Conservation (phyloP, 2,888 invertebrate genomes). For the Alentia gelatinosa region DNA sequence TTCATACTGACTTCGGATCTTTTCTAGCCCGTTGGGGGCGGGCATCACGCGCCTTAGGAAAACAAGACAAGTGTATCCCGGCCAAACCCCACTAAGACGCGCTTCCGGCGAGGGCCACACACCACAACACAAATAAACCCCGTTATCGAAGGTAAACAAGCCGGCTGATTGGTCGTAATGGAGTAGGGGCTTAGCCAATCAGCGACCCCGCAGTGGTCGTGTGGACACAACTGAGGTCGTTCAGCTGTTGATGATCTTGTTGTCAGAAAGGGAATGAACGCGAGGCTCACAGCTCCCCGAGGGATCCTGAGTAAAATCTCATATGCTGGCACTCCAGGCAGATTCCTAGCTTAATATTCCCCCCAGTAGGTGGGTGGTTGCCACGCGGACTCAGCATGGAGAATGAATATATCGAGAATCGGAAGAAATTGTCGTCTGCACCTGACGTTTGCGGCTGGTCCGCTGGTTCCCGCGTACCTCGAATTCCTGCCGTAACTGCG, state of each 20-base stretch:
- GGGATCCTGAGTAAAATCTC: neutral
- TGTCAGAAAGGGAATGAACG: neutral
- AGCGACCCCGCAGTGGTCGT: constrained; percentile 29
- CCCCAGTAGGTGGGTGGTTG: neutral
- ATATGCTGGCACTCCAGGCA: neutral
- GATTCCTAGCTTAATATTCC: neutral
- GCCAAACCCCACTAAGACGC: neutral
- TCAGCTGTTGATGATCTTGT: constrained; percentile 11
- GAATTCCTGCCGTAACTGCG: constrained; percentile 5
- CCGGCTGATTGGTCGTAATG: constrained; percentile 23
- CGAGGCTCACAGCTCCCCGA: neutral
- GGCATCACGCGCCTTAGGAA: neutral
- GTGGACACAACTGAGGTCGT: constrained; percentile 18
- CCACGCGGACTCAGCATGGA: neutral
- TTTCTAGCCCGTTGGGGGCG: no score
- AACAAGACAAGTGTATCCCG: neutral
- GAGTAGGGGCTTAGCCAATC: constrained; percentile 29
- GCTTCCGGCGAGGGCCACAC: constrained; percentile 22
- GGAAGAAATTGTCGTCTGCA: neutral
- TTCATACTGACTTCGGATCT: no score
- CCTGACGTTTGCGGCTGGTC: neutral
- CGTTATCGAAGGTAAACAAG: constrained; percentile 37
- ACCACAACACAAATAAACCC: constrained; percentile 43
- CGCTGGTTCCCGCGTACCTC: neutral
- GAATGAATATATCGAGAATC: neutral